phyloP scores from a whole-genome alignment of 1,140 invertebrate species.

The Campoletis sonorensis region DNA sequence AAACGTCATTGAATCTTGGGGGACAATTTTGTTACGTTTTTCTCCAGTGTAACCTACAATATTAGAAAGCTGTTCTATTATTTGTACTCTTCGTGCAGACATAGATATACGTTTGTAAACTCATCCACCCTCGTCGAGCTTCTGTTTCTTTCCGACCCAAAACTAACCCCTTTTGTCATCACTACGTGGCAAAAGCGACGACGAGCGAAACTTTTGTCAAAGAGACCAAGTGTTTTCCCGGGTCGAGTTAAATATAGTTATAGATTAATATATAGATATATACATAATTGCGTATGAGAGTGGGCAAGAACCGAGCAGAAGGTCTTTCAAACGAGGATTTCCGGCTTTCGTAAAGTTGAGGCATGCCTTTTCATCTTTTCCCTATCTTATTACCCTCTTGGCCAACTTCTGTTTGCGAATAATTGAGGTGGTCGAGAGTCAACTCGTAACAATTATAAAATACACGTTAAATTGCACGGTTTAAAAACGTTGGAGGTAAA shows the following conservation, averaged over 20 bases:
- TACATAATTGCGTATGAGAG: background rate
- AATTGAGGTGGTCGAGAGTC: conserved; percentile 4
- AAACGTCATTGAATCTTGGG: no score
- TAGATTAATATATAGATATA: background rate
- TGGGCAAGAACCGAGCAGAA: conserved; percentile 6
- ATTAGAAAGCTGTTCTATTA: no score
- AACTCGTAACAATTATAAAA: background rate
- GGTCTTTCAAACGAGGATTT: conserved; percentile 22
- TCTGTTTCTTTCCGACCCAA: conserved; percentile 16
- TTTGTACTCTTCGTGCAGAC: no score
- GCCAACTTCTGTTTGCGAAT: background rate
- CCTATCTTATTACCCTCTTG: conserved; percentile 8
- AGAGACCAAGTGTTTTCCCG: conserved; percentile 4
- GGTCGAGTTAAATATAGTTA: conserved; percentile 1
- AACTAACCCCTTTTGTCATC: background rate
- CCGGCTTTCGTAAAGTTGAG: conserved; percentile 9
- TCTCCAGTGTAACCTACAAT: no score
- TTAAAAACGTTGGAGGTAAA: background rate
- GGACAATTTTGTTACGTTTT: no score
- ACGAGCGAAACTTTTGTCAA: conserved; percentile 10
- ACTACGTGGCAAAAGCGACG: background rate
- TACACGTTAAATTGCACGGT: conserved; percentile 12
- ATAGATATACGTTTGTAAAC: background rate
- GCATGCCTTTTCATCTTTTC: background rate
- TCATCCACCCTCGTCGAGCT: background rate